phyloP scores from a whole-genome alignment of 1,140 invertebrate species.

The Cydia strobilella region DNA sequence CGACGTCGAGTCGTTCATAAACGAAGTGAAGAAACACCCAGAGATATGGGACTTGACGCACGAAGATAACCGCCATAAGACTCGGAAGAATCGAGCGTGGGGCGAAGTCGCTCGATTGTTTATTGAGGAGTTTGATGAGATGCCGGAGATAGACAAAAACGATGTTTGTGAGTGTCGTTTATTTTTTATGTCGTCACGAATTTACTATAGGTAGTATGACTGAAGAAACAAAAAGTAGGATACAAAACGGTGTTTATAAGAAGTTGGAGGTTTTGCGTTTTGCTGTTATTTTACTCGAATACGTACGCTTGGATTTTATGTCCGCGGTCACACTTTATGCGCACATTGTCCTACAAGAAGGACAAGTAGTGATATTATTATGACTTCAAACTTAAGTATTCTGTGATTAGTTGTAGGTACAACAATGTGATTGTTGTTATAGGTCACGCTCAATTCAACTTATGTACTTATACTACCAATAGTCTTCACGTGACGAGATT shows the following conservation, averaged over 20 bases:
- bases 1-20: conserved; percentile 59
- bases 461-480: too few relatives aligned
- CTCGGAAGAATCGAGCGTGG: conserved; percentile 56
- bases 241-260: too few relatives aligned
- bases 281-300: neutral
- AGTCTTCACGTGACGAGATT: too few relatives aligned
- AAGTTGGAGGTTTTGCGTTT: neutral
- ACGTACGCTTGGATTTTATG: neutral
- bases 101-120: conserved; percentile 52
- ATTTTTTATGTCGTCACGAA: neutral
- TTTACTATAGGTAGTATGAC: neutral
- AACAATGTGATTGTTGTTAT: conserved; percentile 1
- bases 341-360: conserved; percentile 11
- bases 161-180: conserved; percentile 55
- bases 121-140: conserved; percentile 55
- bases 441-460: neutral
- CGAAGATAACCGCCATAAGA: conserved; percentile 51
- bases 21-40: conserved; percentile 59
- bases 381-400: neutral
- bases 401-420: neutral
- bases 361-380: neutral
- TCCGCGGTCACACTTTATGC: conserved; percentile 2
- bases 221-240: neutral
- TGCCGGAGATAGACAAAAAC: conserved; percentile 49
- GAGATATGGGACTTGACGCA: conserved; percentile 59